Evolutionary conservation across 1,140 invertebrate genomes (phyloP).

Genomic region (Leptinotarsa texana): DNA sequence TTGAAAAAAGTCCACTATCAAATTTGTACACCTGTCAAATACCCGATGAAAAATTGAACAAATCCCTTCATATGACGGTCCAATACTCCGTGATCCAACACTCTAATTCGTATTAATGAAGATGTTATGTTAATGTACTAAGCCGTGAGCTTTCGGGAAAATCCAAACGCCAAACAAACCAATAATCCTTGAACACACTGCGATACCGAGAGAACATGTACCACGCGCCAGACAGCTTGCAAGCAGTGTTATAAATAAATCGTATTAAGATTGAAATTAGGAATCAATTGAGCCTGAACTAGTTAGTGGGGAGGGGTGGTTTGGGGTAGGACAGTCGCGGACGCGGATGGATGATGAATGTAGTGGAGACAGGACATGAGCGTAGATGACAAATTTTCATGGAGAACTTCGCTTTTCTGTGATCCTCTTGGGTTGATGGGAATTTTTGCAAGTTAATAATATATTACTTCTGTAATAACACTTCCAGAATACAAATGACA

Average conservation of each 20-base stretch:
- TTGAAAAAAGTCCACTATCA: no score
- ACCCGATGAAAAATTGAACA: not conserved
- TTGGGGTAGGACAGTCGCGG: not conserved
- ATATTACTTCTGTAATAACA: no score
- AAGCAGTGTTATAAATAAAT: constrained; percentile 20
- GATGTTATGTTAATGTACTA: constrained; percentile 2
- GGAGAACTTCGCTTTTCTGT: no score
- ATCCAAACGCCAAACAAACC: constrained; percentile 2
- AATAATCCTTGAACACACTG: not conserved
- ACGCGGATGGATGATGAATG: constrained; percentile 1
- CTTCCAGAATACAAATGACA: no score
- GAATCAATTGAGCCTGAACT: constrained; percentile 12
- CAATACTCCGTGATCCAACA: not conserved
- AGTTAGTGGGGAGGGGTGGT: not conserved
- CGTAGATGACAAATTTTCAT: constrained; percentile 7
- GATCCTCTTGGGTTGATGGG: no score
- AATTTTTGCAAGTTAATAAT: no score
- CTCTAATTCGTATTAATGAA: constrained; percentile 6
- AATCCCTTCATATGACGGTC: not conserved
- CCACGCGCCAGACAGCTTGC: constrained; percentile 21
- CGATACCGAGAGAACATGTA: not conserved
- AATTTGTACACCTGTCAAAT: not conserved
- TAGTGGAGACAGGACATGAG: not conserved
- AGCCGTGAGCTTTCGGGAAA: not conserved
- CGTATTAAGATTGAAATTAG: constrained; percentile 18